These are phyloP conservation scores for Squalus acanthias DNA, from an alignment of 2,797 vertebrate genomes.

Conservation along the genomic window DNA sequence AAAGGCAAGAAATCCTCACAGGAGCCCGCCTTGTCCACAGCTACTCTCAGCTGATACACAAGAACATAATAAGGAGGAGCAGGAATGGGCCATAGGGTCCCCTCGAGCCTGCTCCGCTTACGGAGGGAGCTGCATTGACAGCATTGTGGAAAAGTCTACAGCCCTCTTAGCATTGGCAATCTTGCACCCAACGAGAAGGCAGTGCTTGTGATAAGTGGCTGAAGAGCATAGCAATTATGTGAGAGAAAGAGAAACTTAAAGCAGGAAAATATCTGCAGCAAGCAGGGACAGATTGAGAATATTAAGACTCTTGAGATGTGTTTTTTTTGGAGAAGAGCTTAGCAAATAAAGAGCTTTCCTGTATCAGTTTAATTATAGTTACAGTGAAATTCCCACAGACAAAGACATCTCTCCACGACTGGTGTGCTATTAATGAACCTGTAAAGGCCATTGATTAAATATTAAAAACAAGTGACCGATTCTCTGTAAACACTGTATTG, in stretches of 20 bases:
- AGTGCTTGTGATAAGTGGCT: neutral
- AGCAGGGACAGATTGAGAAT: neutral
- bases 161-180: neutral
- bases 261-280: neutral
- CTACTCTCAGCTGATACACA: neutral
- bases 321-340: neutral
- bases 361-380: neutral
- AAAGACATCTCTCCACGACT: neutral
- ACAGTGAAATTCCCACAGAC: neutral
- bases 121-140: neutral
- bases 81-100: too few species aligned
- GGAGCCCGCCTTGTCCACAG: neutral
- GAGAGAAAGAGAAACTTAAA: neutral
- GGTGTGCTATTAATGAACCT: neutral
- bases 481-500: neutral
- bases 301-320: neutral
- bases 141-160: neutral
- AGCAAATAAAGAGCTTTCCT: neutral
- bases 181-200: too few species aligned
- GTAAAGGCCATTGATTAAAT: neutral
- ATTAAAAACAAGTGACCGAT: neutral
- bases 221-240: neutral
- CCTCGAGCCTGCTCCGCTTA: too few species aligned
- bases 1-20: neutral
- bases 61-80: too few species aligned